Evolutionary conservation across 2,113 vertebrate genomes (phyloP), one percentile per base, ranked within the genome.

Genomic region (Neoarius graeffei): DNA sequence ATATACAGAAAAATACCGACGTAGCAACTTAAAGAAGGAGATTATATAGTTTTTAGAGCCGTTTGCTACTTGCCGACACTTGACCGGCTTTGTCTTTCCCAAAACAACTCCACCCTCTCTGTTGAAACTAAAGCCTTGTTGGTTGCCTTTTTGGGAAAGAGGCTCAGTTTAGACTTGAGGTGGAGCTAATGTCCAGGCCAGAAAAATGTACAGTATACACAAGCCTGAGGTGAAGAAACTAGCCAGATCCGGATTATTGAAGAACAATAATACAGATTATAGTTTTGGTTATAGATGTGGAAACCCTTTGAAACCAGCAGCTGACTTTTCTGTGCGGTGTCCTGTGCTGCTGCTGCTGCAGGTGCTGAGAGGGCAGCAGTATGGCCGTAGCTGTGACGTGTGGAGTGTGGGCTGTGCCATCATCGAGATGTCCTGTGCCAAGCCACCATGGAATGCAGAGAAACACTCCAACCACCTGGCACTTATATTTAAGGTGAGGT

Each of bases 381-480:
- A 98, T 35, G 97, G 97, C 7, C 95, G 97, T 56, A 98, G 97
- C 93, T 98, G 97, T 92, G 97, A 98, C n/a, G 97, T 98, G 3
- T 98, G 97, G 97, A 98, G 97, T 0, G 96, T 97, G 83, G 97
- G 97, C 86, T 98, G 97, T 89, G 96, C 96, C 91, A 94, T 98
- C 84, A 97, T 98, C 90, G 97, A 98, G 94, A 98, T 98, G 97
- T 96, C 97, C 62, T 97, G 97, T 91, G 97, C 97, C 89, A 98
- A 98, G 91, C 97, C 97, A 48, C 97, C 97, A 0, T 98, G 97
- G 97, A 97, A 97, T 0, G 97, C 97, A 15, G 97, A 98, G 88
- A 98, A 97, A 88, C 97, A 98, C 92, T 97, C 97, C 76, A 98
- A 97, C 93, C 97, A 98, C 91, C 95, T 98, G 89, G 97, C 97